Conservation (phyloP, 2,797 vertebrate genomes). For the Adelosebastes latens region DNA sequence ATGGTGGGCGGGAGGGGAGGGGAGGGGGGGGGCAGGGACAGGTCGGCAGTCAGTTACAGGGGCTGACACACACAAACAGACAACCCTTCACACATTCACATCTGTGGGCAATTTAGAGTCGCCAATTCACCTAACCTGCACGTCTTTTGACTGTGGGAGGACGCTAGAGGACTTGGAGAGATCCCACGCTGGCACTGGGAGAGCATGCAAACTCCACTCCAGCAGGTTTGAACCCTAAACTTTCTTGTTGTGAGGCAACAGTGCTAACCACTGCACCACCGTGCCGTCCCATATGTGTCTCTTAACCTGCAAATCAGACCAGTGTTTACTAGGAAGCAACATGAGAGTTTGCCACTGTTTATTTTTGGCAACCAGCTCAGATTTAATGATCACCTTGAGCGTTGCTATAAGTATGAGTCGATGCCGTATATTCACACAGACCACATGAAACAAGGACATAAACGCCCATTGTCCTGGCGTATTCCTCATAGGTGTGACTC, state of each 20-base stretch:
- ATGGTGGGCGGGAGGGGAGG: too few species aligned
- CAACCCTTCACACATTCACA: too few species aligned
- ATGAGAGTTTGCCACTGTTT: conserved; percentile 15
- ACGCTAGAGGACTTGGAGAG: not conserved
- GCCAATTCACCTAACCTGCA: not conserved
- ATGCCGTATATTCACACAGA: conserved; percentile 20
- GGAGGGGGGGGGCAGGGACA: too few species aligned
- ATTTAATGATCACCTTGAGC: conserved; percentile 34
- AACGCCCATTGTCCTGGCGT: conserved; percentile 31
- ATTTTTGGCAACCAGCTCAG: conserved; percentile 54
- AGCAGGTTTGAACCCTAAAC: not conserved
- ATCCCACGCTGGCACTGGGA: not conserved
- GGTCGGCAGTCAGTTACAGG: too few species aligned
- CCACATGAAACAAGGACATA: conserved; percentile 41
- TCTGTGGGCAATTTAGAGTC: not conserved
- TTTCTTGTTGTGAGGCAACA: not conserved
- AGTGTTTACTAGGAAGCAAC: not conserved
- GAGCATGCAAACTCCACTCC: too few species aligned
- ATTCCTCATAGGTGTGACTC: conserved; percentile 53
- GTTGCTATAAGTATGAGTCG: conserved; percentile 3
- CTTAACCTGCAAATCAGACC: not conserved
- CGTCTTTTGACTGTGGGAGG: too few species aligned
- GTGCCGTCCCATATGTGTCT: not conserved
- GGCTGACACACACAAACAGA: too few species aligned
- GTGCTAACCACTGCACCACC: not conserved